phyloP scores from a whole-genome alignment of 2,113 vertebrate species.

The Mus spicilegus region DNA sequence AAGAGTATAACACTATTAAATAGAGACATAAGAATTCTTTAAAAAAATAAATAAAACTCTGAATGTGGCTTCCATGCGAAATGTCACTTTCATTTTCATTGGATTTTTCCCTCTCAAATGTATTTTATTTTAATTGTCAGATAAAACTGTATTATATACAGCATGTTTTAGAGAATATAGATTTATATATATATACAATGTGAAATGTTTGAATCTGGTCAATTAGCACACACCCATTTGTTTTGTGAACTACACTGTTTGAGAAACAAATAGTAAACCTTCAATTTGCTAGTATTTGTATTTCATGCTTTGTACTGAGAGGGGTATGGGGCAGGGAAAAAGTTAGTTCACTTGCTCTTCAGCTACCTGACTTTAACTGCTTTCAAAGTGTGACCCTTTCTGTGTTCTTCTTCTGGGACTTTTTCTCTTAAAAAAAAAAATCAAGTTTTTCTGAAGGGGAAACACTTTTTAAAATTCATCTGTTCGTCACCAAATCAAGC shows the following conservation, averaged over 20 bases:
- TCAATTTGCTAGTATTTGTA: conserved; percentile 32
- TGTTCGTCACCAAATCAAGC: conserved; percentile 50
- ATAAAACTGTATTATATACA: background rate
- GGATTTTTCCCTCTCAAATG: background rate
- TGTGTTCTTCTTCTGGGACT: background rate
- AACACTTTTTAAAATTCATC: conserved; percentile 51
- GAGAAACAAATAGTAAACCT: conserved; percentile 47
- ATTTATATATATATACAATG: background rate
- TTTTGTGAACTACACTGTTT: conserved; percentile 25
- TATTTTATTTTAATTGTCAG: conserved; percentile 5
- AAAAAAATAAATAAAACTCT: conserved; percentile 57
- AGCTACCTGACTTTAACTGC: background rate
- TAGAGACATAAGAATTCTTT: conserved; percentile 2
- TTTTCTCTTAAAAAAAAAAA: background rate
- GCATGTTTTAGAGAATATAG: background rate
- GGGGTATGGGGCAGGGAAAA: background rate
- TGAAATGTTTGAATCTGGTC: background rate
- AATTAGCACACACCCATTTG: background rate
- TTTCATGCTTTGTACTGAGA: conserved; percentile 49
- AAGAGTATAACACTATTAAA: conserved; percentile 59
- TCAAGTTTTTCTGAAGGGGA: conserved; percentile 10
- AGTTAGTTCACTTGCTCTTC: conserved; percentile 12
- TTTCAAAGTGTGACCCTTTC: conserved; percentile 12
- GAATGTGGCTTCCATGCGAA: background rate
- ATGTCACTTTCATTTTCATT: conserved; percentile 59